Evolutionary conservation across 2,113 vertebrate species (phyloP), one percentile per base, ranked within the genome.

Genomic region (Thoracochromis brauschi): DNA sequence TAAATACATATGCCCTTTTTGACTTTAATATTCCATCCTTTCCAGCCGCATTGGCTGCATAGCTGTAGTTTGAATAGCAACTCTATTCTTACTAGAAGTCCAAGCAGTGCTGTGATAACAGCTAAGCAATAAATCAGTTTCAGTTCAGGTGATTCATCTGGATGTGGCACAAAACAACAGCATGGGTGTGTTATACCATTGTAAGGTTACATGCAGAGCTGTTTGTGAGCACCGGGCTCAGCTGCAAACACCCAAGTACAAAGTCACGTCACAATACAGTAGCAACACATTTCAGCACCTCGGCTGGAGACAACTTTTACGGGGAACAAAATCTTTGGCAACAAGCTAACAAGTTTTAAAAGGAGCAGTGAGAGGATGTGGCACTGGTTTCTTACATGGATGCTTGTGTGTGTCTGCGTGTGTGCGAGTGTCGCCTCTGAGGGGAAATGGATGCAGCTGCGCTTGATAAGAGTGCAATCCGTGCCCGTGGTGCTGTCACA

Each of bases 401-500:
- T 53, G 58, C 80, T 81, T 47, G 81, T 68, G 75, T 82, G 71
- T 47, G 24, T 45, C 21, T 73, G 68, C 5, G 1, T 83, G 51
- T 68, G 24, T 75, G 79, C 29, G 16, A 81, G 16, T 73, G 60
- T 78, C 60, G 19, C 35, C 38, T 92, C 81, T 88, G 42, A 87
- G 71, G 49, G 87, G 81, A 88, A 87, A 88, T 16, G 21, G 81
- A 42, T 85, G 68, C 86, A 90, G 86, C 86, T 86, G 75, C 29
- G 73, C 87, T 90, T 87, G 85, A 92, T 90, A 87, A 87, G 78
- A 89, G 73, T 45, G 26, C 81, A 80, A 81, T 82, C 58, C 57
- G 17, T 79, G 80, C 80, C 91, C 83, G 21, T 17, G 40, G 84
- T 89, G 88, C 91, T 87, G 85, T 91, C 89, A 87, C 78, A 84